Conservation (phyloP, 2,113 vertebrate genomes). For the Phylloscopus trochilus region DNA sequence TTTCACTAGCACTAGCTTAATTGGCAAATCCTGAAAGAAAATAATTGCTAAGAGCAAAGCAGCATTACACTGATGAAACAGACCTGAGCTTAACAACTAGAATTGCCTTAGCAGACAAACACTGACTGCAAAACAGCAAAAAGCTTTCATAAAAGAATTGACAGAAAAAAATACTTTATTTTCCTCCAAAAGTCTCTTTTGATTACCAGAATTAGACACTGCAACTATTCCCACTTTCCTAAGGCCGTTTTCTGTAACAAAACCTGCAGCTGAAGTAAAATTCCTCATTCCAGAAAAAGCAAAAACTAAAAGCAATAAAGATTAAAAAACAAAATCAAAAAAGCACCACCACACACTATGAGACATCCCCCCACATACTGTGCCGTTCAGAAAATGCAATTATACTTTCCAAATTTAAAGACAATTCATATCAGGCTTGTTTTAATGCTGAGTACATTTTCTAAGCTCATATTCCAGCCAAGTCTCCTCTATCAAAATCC, state of each 20-base stretch:
- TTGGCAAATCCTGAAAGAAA: slow-evolving; percentile 38
- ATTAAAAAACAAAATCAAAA: neutral
- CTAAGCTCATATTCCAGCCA: neutral
- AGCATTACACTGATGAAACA: slow-evolving; percentile 13
- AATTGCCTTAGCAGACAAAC: neutral
- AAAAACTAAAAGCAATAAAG: neutral
- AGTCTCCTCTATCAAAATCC: neutral
- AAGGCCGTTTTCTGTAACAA: neutral
- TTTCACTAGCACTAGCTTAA: slow-evolving; percentile 25
- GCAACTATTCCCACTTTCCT: neutral
- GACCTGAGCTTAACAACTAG: neutral
- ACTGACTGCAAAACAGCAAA: neutral
- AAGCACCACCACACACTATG: neutral
- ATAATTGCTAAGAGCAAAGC: slow-evolving; percentile 31
- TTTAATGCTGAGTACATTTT: neutral
- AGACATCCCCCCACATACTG: neutral
- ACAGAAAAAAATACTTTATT: neutral
- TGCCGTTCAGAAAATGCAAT: neutral
- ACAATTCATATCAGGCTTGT: neutral
- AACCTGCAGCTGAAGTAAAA: neutral
- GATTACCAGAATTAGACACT: neutral
- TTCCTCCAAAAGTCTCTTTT: neutral
- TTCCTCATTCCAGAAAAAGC: neutral
- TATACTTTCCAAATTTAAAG: neutral
- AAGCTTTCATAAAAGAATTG: neutral